Evolutionary conservation across 2,113 vertebrate genomes (phyloP).

Genomic region (Coptodon bakossiorum): DNA sequence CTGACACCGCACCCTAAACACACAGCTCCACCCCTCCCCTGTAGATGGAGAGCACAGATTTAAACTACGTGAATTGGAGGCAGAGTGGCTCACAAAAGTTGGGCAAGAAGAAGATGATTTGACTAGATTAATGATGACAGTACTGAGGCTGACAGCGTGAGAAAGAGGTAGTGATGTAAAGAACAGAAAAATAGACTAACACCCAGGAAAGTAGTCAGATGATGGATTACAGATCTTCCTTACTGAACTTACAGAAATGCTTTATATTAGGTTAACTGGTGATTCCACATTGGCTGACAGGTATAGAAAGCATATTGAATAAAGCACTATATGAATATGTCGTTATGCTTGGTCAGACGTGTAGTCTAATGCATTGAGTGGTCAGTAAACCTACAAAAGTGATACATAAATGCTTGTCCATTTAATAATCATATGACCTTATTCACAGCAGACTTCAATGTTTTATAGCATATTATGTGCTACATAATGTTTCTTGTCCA

Average conservation of each 20-base stretch:
- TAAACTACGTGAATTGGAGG: not conserved
- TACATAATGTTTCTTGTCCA: not conserved
- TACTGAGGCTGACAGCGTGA: not conserved
- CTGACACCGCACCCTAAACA: rapidly evolving
- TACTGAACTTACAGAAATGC: not conserved
- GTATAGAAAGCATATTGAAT: not conserved
- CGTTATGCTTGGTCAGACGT: rapidly evolving
- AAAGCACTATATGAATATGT: not conserved
- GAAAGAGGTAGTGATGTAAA: rapidly evolving
- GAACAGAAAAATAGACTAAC: not conserved
- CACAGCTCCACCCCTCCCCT: rapidly evolving
- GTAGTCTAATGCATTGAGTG: rapidly evolving
- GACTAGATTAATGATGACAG: not conserved
- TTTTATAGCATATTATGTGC: not conserved
- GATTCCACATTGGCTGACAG: not conserved
- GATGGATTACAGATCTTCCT: not conserved
- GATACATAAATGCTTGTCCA: not conserved
- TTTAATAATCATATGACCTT: rapidly evolving
- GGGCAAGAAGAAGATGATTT: rapidly evolving
- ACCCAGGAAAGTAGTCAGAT: not conserved
- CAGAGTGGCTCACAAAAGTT: not conserved
- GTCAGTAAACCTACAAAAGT: not conserved
- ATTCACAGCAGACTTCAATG: not conserved
- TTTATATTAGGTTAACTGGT: not conserved
- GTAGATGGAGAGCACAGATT: not conserved